Evolutionary conservation across 2,113 vertebrate genomes (phyloP).

Genomic region (Pipra filicauda): DNA sequence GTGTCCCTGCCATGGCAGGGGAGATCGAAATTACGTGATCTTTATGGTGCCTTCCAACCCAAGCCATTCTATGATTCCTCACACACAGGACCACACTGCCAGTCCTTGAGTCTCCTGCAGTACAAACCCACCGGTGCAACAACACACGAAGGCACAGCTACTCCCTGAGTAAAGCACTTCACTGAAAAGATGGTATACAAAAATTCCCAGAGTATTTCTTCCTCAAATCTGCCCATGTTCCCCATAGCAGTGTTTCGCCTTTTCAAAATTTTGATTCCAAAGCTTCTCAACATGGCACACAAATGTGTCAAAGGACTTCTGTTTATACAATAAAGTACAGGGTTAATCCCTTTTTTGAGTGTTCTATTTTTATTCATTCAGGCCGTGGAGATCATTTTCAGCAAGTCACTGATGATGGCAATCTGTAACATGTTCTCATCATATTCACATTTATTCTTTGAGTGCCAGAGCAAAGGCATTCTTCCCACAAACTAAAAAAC

Average conservation of each 20-base stretch:
- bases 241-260: neutral
- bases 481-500: neutral
- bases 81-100: neutral
- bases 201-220: neutral
- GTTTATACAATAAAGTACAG: neutral
- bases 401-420: neutral
- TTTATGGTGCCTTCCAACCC: neutral
- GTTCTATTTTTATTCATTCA: neutral
- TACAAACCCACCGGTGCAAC: neutral
- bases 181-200: neutral
- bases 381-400: neutral
- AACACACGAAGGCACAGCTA: accelerated
- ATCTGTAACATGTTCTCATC: neutral
- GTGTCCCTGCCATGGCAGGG: neutral
- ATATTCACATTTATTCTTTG: neutral
- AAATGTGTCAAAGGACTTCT: neutral
- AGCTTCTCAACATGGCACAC: neutral
- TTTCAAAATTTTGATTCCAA: neutral
- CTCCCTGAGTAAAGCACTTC: accelerated
- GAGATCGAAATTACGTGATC: too few species aligned
- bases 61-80: neutral
- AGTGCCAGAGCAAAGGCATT: neutral
- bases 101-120: too few species aligned
- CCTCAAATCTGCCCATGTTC: neutral
- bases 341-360: neutral